Base-by-base conservation (phyloP, 2,888 invertebrate species). In the Catocala nupta region DNA sequence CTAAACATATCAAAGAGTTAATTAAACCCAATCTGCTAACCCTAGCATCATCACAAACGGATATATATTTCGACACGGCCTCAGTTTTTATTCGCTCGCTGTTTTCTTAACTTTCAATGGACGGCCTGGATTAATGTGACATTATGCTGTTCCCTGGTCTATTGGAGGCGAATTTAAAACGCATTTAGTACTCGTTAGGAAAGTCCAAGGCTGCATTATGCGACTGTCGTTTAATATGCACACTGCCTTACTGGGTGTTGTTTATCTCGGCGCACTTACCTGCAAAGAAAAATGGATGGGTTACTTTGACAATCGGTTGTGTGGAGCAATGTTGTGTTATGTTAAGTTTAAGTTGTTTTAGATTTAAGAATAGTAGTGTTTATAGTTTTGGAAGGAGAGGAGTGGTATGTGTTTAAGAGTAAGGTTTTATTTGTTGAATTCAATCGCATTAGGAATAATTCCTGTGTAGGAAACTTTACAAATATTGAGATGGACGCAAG, bases 41-140 rank as follows among this genome's bases (percentile, higher is more conserved):
- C 75, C 75, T 77, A 68, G 33, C 16, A 16, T 39, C 36, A 16
- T 69, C 64, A 75, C 90, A 88, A 91, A 88, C 90, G 89, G 89
- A 90, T 90, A 92, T 91, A 90, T 90, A 90, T 92, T 91, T 91
- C 87, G 88, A 85, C 69, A 83, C 75, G 73, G 78, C 78, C 73
- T 25, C 25, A 25, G 83, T 88, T 90, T 88, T 89, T 90, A 85
- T 86, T 82, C 82, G 83, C 80, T 81, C 85, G 80, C 83, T 85
- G 25, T 78, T 78, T 77, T 82, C 76, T 81, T 82, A 80, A 85
- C 81, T 82, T 82, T 83, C 85, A 81, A 85, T 83, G 80, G 78
- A 65, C 65, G 36, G 43, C 65, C 64, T 61, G 70, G 83, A 86
- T 88, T 85, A 88, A 89, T 88, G 87, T 81, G 71, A 82, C 80